Evolutionary conservation across 2,797 vertebrate genomes (phyloP), one percentile per base, ranked within the genome.

Genomic region (Pelodytes ibericus): DNA sequence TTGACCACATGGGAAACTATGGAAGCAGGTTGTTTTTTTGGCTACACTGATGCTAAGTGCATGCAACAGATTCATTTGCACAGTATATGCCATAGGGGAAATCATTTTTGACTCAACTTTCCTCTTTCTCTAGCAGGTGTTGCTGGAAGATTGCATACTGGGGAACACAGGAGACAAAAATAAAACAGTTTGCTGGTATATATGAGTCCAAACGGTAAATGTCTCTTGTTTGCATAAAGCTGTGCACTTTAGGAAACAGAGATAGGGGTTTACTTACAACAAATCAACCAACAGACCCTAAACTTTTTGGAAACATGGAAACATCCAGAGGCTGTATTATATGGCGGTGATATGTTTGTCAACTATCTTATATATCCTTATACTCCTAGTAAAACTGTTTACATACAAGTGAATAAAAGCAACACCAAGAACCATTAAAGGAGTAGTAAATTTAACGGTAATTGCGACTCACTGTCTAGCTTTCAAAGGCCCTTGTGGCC

Each of bases 11-110:
- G 30, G 47, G 74, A 68, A 60, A 62, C 53, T 51, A 22, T 10
- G 15, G 44, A 68, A 69, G 27, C 30, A 20, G 44, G 31, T 16
- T 25, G n/a, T 71, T 8, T 44, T 15, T 60, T 61, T 39, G 26
- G 57, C 30, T 51, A 57, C 62, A 15, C 18, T 27, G 41, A 64
- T 39, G 53, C 62, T 36, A 27, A 61, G 39, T 57, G 60, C 41
- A 26, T 33, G 18, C 69, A 66, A 27, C n/a, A 67, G 24, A 64
- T 25, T 70, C 25, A 66, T 77, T 75, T 59, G 51, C 53, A 71
- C 59, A 67, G 10, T 51, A 53, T 58, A 60, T 78, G 30, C 47
- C 53, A 66, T 65, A 53, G 58, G 69, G 69, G 69, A 78, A 72
- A 78, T 72, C 51, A 51, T 60, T 66, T 78, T 53, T 63, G 47